These are phyloP conservation scores for Mimas tiliae DNA, from an alignment of 2,888 invertebrate genomes.

Conservation along the genomic window DNA sequence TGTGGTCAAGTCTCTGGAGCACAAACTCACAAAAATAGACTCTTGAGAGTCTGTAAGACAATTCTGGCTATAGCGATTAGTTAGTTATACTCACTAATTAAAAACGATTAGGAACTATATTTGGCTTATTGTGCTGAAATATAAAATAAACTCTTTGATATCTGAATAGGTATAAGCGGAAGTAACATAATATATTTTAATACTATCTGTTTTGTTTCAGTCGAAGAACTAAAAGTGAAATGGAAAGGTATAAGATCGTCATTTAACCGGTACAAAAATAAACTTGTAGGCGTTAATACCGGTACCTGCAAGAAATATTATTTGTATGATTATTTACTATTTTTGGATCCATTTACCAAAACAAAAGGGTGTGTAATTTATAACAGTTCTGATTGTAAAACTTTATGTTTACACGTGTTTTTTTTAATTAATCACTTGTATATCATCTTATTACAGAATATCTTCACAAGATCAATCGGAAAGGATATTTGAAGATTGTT, in stretches of 20 bases:
- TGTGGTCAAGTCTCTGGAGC: not conserved
- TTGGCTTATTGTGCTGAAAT: no score
- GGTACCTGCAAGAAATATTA: constrained; percentile 51
- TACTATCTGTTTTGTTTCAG: constrained; percentile 40
- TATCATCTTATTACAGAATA: constrained; percentile 12
- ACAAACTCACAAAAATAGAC: no score
- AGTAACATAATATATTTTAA: not conserved
- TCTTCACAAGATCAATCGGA: constrained; percentile 33
- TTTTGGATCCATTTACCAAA: constrained; percentile 51
- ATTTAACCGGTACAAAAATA: constrained; percentile 50
- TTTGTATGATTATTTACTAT: constrained; percentile 48
- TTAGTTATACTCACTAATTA: no score
- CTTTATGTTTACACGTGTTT: not conserved
- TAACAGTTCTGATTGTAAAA: not conserved
- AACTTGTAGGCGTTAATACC: constrained; percentile 34
- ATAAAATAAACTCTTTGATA: no score
- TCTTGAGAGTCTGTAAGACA: no score
- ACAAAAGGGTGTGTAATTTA: constrained; percentile 44
- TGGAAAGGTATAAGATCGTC: constrained; percentile 60
- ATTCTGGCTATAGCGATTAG: no score
- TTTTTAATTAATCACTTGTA: not conserved
- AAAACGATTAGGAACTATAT: no score
- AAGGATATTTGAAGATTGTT: constrained; percentile 33
- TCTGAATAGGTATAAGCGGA: no score
- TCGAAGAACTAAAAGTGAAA: constrained; percentile 51